Percentiles rank a stretch among this genome's conserved stretches.
These are phyloP conservation scores for Benthosema pterotum DNA, from an alignment of 2,797 vertebrate genomes.

Conservation along the genomic window DNA sequence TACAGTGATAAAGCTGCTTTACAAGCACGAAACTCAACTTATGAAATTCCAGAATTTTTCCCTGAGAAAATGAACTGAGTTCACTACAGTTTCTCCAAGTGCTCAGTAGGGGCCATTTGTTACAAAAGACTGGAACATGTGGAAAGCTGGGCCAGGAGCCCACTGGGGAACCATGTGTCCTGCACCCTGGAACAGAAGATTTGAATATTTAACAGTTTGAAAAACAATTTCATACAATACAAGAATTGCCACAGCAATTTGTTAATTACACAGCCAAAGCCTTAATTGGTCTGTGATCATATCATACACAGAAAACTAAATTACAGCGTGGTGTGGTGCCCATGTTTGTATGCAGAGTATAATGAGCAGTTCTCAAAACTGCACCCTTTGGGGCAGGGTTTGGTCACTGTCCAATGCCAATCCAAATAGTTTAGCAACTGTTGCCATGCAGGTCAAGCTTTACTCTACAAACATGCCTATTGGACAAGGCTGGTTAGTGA, in stretches of 20 bases:
- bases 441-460: too few species aligned
- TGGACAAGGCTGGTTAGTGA: too few species aligned
- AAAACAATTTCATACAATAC: slow-evolving; percentile 1
- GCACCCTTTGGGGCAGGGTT: too few species aligned
- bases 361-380: too few species aligned
- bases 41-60: slow-evolving; percentile 17
- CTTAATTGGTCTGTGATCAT: too few species aligned
- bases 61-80: slow-evolving; percentile 49
- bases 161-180: slow-evolving; percentile 87
- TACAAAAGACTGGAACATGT: slow-evolving; percentile 82
- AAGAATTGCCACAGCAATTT: too few species aligned
- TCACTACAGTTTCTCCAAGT: slow-evolving; percentile 2
- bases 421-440: too few species aligned
- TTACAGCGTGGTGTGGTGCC: not conserved
- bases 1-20: not conserved
- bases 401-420: too few species aligned
- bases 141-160: slow-evolving; percentile 79
- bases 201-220: too few species aligned
- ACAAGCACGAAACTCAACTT: not conserved
- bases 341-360: not conserved
- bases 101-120: slow-evolving; percentile 70
- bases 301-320: not conserved
- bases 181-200: slow-evolving; percentile 72
- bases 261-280: too few species aligned
- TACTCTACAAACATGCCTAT: too few species aligned